A percentile compares a stretch with the other conserved stretches of the same genome.
Evolutionary conservation across 1,140 invertebrate genomes (phyloP).

Genomic region (Belonocnema kinseyi): DNA sequence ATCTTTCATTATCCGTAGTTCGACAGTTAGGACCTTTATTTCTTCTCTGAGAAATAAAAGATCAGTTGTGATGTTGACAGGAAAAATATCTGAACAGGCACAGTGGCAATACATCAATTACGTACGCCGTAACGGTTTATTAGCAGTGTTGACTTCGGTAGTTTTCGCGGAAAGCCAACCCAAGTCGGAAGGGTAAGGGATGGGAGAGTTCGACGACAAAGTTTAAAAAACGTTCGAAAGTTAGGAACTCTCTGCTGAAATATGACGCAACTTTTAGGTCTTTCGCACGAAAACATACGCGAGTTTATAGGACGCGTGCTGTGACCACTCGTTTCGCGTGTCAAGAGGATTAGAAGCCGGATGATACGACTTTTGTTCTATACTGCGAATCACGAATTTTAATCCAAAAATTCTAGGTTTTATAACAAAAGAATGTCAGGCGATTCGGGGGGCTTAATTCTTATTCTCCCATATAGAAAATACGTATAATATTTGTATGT

Average conservation of each 20-base stretch:
- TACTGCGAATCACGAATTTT: background rate
- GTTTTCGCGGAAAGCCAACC: constrained; percentile 20
- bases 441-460: constrained; percentile 13
- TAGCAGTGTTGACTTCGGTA: constrained; percentile 18
- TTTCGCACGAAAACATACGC: constrained; percentile 21
- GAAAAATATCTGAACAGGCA: constrained; percentile 21
- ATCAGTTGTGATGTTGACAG: background rate
- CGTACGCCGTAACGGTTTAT: constrained; percentile 8
- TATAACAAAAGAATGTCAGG: constrained; percentile 9
- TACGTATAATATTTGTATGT: background rate
- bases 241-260: constrained; percentile 18
- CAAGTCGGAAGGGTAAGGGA: constrained; percentile 9
- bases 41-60: constrained; percentile 1
- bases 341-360: constrained; percentile 21
- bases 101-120: constrained; percentile 24
- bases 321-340: constrained; percentile 18
- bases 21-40: constrained; percentile 6
- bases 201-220: constrained; percentile 18
- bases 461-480: constrained; percentile 1
- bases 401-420: constrained; percentile 2
- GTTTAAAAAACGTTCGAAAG: constrained; percentile 18
- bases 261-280: constrained; percentile 24
- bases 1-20: background rate
- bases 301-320: constrained; percentile 10
- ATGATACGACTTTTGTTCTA: constrained; percentile 13